Conservation (phyloP, 2,113 vertebrate genomes). For the Eptesicus fuscus region DNA sequence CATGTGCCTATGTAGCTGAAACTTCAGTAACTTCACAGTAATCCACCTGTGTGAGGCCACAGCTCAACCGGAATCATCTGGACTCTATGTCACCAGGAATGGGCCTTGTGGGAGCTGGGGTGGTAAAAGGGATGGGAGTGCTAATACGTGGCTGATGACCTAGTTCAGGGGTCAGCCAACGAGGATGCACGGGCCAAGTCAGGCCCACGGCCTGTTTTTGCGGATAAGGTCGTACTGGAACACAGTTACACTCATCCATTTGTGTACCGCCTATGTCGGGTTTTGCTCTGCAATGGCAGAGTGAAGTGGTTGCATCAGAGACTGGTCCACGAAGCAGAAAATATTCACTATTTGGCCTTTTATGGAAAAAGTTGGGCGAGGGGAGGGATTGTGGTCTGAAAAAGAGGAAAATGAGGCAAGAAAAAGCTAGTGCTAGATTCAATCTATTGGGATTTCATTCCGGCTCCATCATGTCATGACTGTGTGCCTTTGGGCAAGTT, state of each 20-base stretch:
- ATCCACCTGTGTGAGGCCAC: not conserved
- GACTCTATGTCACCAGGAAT: not conserved
- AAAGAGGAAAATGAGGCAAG: not conserved
- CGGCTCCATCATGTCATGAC: not conserved
- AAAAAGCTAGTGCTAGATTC: not conserved
- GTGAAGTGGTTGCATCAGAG: not conserved
- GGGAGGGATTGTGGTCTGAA: not conserved
- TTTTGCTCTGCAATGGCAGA: not conserved
- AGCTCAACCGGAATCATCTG: not conserved
- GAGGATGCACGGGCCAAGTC: not conserved
- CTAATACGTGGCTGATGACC: not conserved
- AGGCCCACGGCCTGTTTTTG: not conserved
- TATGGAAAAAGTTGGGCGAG: not conserved
- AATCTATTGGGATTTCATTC: not conserved
- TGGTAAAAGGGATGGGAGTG: not conserved
- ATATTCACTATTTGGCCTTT: not conserved
- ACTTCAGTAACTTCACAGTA: not conserved
- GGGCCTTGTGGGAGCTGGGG: not conserved
- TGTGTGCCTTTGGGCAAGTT: not conserved
- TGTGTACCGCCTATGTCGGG: fast-evolving
- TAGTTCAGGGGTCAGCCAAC: not conserved
- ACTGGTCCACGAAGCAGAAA: not conserved
- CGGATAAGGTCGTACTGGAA: not conserved
- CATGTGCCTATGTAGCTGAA: not conserved
- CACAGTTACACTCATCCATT: not conserved